Evolutionary conservation across 2,797 vertebrate species (phyloP), one percentile per base, ranked within the genome.

Genomic region (Sebastes vulpes): DNA sequence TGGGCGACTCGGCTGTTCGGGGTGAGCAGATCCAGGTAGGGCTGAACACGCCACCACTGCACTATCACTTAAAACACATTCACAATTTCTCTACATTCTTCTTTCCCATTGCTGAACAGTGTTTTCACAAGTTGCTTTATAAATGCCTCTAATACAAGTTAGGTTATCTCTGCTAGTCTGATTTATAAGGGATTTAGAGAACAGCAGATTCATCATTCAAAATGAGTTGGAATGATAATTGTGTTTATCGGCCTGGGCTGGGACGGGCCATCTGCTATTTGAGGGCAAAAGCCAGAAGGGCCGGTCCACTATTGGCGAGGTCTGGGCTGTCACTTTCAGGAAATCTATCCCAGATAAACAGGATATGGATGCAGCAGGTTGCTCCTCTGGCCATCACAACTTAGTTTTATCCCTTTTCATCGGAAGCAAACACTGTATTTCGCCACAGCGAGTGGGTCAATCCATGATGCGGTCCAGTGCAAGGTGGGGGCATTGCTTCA

Each of bases 11-110:
- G 0, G 87, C 96, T 4, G 89, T 95, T 1, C 96, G 93, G 29
- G 93, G 95, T 0, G 97, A 98, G 81, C 97, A 97, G 93, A 74
- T 94, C 65, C 96, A 96, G 96, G 96, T 96, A 89, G 28, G 87
- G 3, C 48, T 42, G 20, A 60, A 18, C 23, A 18, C 60, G 26
- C 16, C 16, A 31, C n/a, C 59, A 38, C 70, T 4, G 16, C 28
- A 53, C 35, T 0, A 1, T 32, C 75, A n/a, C 68, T 18, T 3
- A 4, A 38, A 10, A 0, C 14, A 48, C 46, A 9, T 0, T 48
- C 46, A 18, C 0, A 16, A 32, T 0, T 38, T 38, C 18, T 52
- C 9, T 46, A 28, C 31, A 10, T 16, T 50, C 28, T 21, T 3
- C 1, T 29, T 53, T 53, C 32, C 6, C 23, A 21, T n/a, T 3